These are phyloP conservation scores for Parnassius mnemosyne DNA, from an alignment of 2,888 invertebrate genomes.

Conservation along the genomic window DNA sequence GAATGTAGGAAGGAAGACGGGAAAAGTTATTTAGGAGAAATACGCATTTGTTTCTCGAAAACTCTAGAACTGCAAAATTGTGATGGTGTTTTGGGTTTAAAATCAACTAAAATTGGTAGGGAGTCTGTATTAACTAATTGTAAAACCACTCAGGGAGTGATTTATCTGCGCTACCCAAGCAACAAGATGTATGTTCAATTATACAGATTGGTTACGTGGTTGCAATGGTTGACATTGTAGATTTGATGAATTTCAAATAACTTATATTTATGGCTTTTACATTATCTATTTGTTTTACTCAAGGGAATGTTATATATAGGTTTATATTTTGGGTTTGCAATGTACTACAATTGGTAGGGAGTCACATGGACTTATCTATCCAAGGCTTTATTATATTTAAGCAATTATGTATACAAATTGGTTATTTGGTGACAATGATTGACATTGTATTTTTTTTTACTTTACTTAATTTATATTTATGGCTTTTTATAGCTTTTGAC, in stretches of 20 bases:
- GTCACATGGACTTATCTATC: conserved; percentile 78
- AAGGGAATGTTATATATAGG: neutral
- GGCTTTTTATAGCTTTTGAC: too few relatives aligned
- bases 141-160: conserved; percentile 69
- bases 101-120: conserved; percentile 26
- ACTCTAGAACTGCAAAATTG: conserved; percentile 83
- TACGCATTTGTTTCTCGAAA: conserved; percentile 88
- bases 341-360: conserved; percentile 33
- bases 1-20: conserved; percentile 83
- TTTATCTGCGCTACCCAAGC: conserved; percentile 77
- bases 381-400: conserved; percentile 66
- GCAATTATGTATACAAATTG: conserved; percentile 78
- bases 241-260: neutral
- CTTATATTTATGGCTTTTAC: neutral
- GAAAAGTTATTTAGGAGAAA: conserved; percentile 83
- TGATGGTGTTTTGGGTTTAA: conserved; percentile 68
- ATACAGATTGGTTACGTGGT: conserved; percentile 78
- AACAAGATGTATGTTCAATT: conserved; percentile 71
- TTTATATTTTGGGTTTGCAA: conserved; percentile 36
- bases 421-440: conserved; percentile 82
- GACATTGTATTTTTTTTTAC: conserved; percentile 66
- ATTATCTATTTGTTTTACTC: neutral
- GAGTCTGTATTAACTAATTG: conserved; percentile 82
- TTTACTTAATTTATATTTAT: too few relatives aligned
- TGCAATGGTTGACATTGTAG: conserved; percentile 83